Conservation (phyloP, 2,113 vertebrate genomes). For the Talpa occidentalis region DNA sequence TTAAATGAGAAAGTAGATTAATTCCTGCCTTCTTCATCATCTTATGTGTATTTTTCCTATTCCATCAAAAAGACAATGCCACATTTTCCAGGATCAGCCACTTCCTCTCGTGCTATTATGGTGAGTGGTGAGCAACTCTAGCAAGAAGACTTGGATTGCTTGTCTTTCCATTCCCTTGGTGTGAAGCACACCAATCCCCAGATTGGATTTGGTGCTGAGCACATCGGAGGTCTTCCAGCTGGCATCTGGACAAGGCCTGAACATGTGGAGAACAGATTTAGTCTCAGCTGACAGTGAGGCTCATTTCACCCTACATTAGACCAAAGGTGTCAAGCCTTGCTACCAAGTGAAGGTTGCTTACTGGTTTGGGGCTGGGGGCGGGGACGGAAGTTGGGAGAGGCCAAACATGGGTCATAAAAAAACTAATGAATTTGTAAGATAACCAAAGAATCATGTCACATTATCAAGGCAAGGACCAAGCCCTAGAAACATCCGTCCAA, state of each 20-base stretch:
- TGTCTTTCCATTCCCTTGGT: neutral
- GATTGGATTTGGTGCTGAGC: neutral
- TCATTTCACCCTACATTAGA: neutral
- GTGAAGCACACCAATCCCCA: neutral
- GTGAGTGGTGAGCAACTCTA: neutral
- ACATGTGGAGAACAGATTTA: slow-evolving; percentile 53
- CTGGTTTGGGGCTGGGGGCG: neutral
- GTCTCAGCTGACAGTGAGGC: neutral
- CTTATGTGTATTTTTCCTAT: neutral
- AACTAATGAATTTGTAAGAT: neutral
- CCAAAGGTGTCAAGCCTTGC: slow-evolving; percentile 1
- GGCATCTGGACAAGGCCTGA: slow-evolving; percentile 13
- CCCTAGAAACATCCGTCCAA: neutral
- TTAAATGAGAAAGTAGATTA: neutral
- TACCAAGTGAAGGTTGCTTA: neutral
- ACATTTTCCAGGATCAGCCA: neutral
- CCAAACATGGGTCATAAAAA: neutral
- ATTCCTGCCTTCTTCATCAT: neutral
- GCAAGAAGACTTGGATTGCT: neutral
- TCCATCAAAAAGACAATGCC: neutral
- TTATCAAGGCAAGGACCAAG: neutral
- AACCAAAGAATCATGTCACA: neutral
- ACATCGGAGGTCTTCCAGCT: slow-evolving; percentile 14
- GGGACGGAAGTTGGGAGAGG: accelerated
- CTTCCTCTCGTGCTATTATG: neutral